phyloP scores from a whole-genome alignment of 1,140 invertebrate genomes.

The Drosophila lini region DNA sequence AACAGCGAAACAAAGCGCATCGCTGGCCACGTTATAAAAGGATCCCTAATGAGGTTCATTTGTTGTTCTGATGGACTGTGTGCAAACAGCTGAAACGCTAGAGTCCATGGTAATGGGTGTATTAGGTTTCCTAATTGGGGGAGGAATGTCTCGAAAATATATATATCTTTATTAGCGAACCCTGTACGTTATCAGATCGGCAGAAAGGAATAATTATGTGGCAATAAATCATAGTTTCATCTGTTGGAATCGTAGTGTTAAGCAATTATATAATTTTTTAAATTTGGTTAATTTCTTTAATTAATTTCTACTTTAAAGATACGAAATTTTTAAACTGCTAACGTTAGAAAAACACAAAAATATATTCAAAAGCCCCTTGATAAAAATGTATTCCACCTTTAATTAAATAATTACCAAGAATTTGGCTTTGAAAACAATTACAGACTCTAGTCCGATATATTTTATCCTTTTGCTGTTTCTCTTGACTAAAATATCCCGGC shows the following conservation, averaged over 20 bases:
- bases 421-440: neutral
- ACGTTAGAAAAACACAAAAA: too few relatives aligned
- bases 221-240: neutral
- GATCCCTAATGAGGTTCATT: slow-evolving; percentile 34
- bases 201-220: neutral
- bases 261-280: neutral
- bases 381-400: too few relatives aligned
- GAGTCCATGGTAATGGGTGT: slow-evolving; percentile 8
- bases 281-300: too few relatives aligned
- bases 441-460: neutral
- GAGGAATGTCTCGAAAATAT: neutral
- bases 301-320: too few relatives aligned
- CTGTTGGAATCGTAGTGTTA: neutral
- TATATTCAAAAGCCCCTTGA: too few relatives aligned
- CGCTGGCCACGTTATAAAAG: slow-evolving; percentile 31
- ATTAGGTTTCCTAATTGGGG: slow-evolving; percentile 36
- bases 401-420: neutral
- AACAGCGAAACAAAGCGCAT: slow-evolving; percentile 30
- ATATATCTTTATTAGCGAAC: slow-evolving; percentile 12
- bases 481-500: slow-evolving; percentile 1
- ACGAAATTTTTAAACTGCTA: too few relatives aligned
- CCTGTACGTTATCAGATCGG: neutral
- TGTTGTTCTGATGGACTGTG: slow-evolving; percentile 8
- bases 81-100: slow-evolving; percentile 29
- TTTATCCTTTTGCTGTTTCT: neutral